A percentile compares a stretch with the other conserved stretches of the same genome.
Conservation (phyloP, 2,797 vertebrate species). For the Astyanax mexicanus region DNA sequence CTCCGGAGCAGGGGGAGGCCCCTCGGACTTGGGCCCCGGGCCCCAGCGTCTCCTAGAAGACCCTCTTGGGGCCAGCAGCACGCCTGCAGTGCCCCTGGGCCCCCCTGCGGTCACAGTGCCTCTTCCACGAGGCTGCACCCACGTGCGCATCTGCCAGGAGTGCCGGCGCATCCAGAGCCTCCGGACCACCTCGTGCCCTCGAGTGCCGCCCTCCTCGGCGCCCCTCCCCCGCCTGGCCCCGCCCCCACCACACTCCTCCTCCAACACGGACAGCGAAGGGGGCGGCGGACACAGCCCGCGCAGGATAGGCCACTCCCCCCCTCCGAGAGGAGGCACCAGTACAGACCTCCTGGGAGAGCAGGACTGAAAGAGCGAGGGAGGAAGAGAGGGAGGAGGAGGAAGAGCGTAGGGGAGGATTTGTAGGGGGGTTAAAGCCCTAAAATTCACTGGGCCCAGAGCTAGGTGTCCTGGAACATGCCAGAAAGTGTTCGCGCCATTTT, state of each 20-base stretch:
- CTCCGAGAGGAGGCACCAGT: conserved; percentile 66
- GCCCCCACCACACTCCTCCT: conserved; percentile 69
- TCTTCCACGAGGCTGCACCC: conserved; percentile 82
- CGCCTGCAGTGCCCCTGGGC: conserved; percentile 45
- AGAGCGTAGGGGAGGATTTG: background rate
- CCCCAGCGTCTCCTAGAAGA: conserved; percentile 80
- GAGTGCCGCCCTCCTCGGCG: conserved; percentile 59
- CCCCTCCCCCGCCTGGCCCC: conserved; percentile 73
- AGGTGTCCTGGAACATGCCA: background rate
- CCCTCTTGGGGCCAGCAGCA: conserved; percentile 70
- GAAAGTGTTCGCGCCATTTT: background rate
- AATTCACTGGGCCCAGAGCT: background rate
- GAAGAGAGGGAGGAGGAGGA: conserved; percentile 9
- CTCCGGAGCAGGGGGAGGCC: conserved; percentile 54
- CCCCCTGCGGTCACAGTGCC: conserved; percentile 69
- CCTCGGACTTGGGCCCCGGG: conserved; percentile 73
- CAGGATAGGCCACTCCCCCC: conserved; percentile 62
- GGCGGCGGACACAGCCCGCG: conserved; percentile 71
- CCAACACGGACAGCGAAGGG: conserved; percentile 78
- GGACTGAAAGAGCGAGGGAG: conserved; percentile 36
- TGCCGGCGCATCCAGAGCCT: conserved; percentile 89
- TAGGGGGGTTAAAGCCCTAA: background rate
- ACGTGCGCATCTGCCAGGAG: conserved; percentile 92
- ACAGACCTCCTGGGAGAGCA: conserved; percentile 67
- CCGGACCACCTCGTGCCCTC: conserved; percentile 70